These are phyloP conservation scores for Nemurella pictetii DNA, from an alignment of 2,888 invertebrate species.

Conservation along the genomic window DNA sequence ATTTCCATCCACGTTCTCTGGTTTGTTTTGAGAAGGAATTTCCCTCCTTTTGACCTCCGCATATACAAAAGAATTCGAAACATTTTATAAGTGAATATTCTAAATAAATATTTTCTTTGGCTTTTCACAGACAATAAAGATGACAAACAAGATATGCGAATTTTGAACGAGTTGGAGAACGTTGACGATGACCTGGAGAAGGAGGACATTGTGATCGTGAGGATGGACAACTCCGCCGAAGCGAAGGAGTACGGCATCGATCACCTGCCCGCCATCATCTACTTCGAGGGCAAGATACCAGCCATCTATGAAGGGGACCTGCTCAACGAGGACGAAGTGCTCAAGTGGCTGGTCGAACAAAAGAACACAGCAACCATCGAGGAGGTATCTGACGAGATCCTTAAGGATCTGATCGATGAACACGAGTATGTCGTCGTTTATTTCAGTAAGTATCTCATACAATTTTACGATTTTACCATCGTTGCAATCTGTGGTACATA, in stretches of 20 bases:
- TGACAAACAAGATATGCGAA: slow-evolving; percentile 84
- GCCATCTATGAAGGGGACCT: slow-evolving; percentile 90
- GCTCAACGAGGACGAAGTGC: slow-evolving; percentile 87
- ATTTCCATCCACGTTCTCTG: neutral
- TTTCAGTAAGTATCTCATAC: slow-evolving; percentile 67
- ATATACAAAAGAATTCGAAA: neutral
- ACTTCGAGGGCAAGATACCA: slow-evolving; percentile 90
- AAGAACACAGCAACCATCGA: slow-evolving; percentile 90
- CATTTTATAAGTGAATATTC: neutral
- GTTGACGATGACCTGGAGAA: slow-evolving; percentile 90
- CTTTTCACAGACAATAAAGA: slow-evolving; percentile 77
- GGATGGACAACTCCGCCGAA: slow-evolving; percentile 87
- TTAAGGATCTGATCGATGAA: slow-evolving; percentile 81
- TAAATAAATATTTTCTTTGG: slow-evolving; percentile 16
- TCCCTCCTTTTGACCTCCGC: too few species aligned
- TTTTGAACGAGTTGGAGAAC: slow-evolving; percentile 86
- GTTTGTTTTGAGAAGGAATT: too few species aligned
- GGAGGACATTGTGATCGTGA: slow-evolving; percentile 86
- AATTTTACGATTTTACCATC: too few species aligned
- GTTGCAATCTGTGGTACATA: neutral
- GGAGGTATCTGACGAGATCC: slow-evolving; percentile 90
- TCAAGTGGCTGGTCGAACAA: slow-evolving; percentile 86
- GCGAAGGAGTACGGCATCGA: slow-evolving; percentile 90
- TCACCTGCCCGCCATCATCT: slow-evolving; percentile 81
- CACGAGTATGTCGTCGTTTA: slow-evolving; percentile 94